Evolutionary conservation across 2,113 vertebrate genomes (phyloP), one percentile per base, ranked within the genome.

Genomic region (Castor canadensis): DNA sequence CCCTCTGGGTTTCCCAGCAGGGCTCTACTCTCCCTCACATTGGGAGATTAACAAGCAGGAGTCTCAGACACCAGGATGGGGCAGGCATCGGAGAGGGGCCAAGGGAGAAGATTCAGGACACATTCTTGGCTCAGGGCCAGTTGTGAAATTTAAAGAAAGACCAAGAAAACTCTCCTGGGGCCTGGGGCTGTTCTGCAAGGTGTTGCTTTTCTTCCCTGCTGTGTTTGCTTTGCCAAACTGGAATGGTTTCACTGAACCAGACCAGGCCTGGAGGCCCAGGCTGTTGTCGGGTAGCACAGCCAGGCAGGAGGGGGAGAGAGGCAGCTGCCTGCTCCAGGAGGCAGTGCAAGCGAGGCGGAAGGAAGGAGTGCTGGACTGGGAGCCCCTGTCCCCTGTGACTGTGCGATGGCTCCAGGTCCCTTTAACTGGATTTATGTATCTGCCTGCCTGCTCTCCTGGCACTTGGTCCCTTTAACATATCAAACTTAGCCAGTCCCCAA

Each of bases 91-190:
- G 73, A 89, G 67, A 82, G 62, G 66, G 16, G 58, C 89, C 64
- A 52, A 72, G 47, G 86, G 52, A 86, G 75, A 96, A 96, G 83
- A 85, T 6, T 16, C 67, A 71, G 75, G 95, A 95, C 92, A 88
- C 95, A 92, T 96, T 97, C 96, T 85, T 97, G 97, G 95, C 93
- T 30, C 40, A 58, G 75, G 60, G 96, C 95, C 95, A 95, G 58
- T 52, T 60, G 87, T 89, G 95, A 95, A 93, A 88, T 94, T 67
- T 73, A 95, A 93, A 96, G 83, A 93, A 90, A 90, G 71, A 52
- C 84, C 69, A 66, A 88, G 83, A 91, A 82, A 66, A 58, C 72
- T 54, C 89, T 87, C 79, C 52, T 54, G 49, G 76, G 83, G 66
- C 17, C 2, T 15, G 38, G 71, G 43, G 91, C 52, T 62, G 38